phyloP scores from a whole-genome alignment of 2,113 vertebrate genomes.

The Anguilla rostrata region DNA sequence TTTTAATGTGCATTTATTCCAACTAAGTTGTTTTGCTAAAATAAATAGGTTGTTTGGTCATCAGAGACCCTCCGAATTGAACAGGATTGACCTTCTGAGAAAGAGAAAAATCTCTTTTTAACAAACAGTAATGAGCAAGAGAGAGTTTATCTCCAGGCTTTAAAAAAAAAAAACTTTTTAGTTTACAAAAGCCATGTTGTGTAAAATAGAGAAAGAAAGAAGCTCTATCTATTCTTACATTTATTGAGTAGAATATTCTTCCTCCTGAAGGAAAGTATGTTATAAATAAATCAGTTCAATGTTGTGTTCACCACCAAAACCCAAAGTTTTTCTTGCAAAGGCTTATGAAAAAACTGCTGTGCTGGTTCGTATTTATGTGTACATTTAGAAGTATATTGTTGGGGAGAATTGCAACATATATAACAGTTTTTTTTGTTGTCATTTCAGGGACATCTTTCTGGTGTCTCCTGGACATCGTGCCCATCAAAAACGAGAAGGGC shows the following conservation, averaged over 20 bases:
- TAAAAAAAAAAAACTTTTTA: no score
- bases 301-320: not conserved
- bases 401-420: no score
- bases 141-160: not conserved
- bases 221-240: no score
- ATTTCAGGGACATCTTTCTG: conserved; percentile 79
- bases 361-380: not conserved
- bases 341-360: not conserved
- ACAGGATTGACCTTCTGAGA: not conserved
- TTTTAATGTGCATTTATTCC: not conserved
- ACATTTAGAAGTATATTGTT: no score
- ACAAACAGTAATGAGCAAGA: not conserved
- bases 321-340: no score
- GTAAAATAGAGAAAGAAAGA: no score
- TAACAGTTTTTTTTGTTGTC: not conserved
- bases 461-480: conserved; percentile 92
- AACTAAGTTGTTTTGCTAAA: not conserved
- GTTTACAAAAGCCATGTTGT: no score
- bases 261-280: no score
- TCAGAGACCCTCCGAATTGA: not conserved
- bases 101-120: not conserved
- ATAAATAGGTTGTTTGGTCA: not conserved
- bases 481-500: conserved; percentile 95
- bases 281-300: no score
- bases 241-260: no score